Base-by-base conservation (phyloP, 2,797 vertebrate species). In the Kryptopterus vitreolus region DNA sequence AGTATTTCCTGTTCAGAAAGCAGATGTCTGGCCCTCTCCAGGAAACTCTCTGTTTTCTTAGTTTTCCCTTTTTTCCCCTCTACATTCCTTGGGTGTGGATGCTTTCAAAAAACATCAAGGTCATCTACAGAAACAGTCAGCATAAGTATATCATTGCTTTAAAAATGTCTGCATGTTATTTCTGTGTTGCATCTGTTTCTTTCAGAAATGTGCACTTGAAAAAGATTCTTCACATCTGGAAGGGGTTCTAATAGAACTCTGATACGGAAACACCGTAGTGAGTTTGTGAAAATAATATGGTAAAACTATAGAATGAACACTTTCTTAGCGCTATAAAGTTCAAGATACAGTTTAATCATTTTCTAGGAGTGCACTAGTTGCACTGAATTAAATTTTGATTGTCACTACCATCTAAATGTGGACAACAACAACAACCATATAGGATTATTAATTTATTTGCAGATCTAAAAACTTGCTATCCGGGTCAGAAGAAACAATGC, bases 1-100 rank as follows among this genome's bases (percentile, higher is more conserved):
- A 78, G 78, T 81, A 83, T 84, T 88, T 88, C 86, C 86, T 89
- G 85, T 81, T 83, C 83, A 81, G 78, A 74, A 78, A 84, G 77
- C 81, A 84, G 82, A 82, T 84, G 88, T 86, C 81, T 83, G 76
- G 61, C 77, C 43, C 83, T 80, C 69, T 81, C 76, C 79, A 84
- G 85, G 85, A 87, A 85, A 81, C 73, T 69, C 48, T 83, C 68
- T 74, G 82, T 86, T 86, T 84, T 83, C 70, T 81, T 77, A 82
- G 48, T 81, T 83, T 82, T 79, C 79, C 78, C 57, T 70, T 74
- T 29, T 66, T 50, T 11, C 11, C n/a, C n/a, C n/a, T n/a, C 18
- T 55, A 69, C 29, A 26, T 70, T 82, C 79, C 31, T 29, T 68
- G 76, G 82, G 53, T 83, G 89, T 81, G 75, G 79, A 83, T 58